phyloP scores from a whole-genome alignment of 2,888 invertebrate species.

The Pomacea canaliculata region DNA sequence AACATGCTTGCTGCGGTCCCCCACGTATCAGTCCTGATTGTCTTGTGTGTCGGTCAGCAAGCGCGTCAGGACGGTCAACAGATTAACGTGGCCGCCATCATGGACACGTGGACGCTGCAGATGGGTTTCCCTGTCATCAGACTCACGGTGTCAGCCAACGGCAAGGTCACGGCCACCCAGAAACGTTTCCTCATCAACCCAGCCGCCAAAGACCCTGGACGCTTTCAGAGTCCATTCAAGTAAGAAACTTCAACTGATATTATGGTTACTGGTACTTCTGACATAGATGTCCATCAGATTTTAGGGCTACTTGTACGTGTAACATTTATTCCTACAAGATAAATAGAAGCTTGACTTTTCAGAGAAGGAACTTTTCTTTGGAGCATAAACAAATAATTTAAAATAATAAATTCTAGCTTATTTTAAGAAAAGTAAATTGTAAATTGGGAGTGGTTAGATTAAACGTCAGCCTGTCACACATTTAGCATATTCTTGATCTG shows the following conservation, averaged over 20 bases:
- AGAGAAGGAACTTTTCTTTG: too few species aligned
- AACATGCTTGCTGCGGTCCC: too few species aligned
- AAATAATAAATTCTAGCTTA: too few species aligned
- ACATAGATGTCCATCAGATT: neutral
- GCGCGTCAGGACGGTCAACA: conserved; percentile 19
- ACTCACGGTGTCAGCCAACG: conserved; percentile 44
- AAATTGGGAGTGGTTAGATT: too few species aligned
- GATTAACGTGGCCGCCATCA: conserved; percentile 54
- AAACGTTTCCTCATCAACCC: conserved; percentile 54
- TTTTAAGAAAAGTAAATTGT: too few species aligned
- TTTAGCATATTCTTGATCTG: too few species aligned
- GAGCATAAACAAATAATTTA: too few species aligned
- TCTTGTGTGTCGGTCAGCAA: conserved; percentile 24
- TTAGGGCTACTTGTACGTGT: too few species aligned
- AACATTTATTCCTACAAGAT: too few species aligned
- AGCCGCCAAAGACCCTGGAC: conserved; percentile 62
- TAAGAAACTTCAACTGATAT: conserved; percentile 24
- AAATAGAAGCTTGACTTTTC: too few species aligned
- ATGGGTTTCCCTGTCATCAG: conserved; percentile 64
- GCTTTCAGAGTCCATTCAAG: conserved; percentile 43
- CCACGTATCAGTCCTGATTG: too few species aligned
- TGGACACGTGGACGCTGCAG: conserved; percentile 66
- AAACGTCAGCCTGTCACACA: too few species aligned
- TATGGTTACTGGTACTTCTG: neutral
- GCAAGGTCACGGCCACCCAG: conserved; percentile 51